Base-by-base conservation (phyloP, 1,140 invertebrate species). In the Amyelois transitella region DNA sequence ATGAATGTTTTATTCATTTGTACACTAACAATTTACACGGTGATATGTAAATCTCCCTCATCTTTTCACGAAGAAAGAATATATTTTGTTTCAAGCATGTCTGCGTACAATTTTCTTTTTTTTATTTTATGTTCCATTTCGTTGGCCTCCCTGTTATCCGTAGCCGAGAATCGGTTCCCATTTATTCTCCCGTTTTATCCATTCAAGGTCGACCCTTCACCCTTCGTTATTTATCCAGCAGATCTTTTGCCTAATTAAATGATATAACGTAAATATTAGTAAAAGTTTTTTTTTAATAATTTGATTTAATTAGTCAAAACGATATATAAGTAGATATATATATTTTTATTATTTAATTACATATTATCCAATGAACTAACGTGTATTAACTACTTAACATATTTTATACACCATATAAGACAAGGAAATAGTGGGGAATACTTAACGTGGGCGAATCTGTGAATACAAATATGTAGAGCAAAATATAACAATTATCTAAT, bases 151-250 rank as follows among this genome's bases (percentile, higher is more conserved):
- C 28, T 49, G 52, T 68, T 64, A 59, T 55, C 65, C 56, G 55
- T 66, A 55, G 55, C 66, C 52, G 59, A 62, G 55, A 57, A 67
- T 55, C 62, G 57, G 60, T 62, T 67, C 51, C 45, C 68, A 60
- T 68, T 67, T 64, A 68, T 72, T 65, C 60, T 57, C 60, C 44
- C 57, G 58, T 44, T 59, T 53, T 62, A 59, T 47, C 59, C 66
- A 67, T 69, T 62, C 62, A 54, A 58, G 53, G 57, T 44, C 62
- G 69, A 75, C 69, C 72, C 71, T 70, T 59, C 57, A 55, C 58
- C 63, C 62, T 65, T 64, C 59, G 58, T 55, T 55, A 55, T 43
- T 59, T 60, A 43, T 32, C 47, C 19, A 28, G 45, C 45, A 57
- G 55, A 56, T 59, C 22, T 53, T 50, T n/a, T 22, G 28, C 52